Base-by-base conservation (phyloP, 2,888 invertebrate genomes). In the Carcina quercana region DNA sequence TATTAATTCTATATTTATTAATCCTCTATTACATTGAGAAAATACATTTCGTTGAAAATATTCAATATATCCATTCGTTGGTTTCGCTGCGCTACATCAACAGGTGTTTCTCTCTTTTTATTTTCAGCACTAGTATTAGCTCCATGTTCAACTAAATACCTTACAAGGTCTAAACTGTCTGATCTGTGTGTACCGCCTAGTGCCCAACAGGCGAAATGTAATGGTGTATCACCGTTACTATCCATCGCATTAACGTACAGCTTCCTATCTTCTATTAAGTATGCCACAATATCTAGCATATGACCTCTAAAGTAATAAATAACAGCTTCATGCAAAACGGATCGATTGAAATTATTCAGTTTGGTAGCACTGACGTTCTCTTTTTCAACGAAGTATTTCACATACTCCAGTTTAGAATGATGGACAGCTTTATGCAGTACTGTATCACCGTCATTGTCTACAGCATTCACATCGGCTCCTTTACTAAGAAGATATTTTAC, bases 361-460 rank as follows among this genome's bases (percentile, higher is more conserved):
- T n/a, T n/a, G n/a, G n/a, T n/a, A n/a, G n/a, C n/a, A n/a, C n/a
- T n/a, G n/a, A n/a, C n/a, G n/a, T n/a, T n/a, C n/a, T n/a, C n/a
- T n/a, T n/a, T n/a, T n/a, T n/a, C n/a, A n/a, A n/a, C n/a, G n/a
- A n/a, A n/a, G n/a, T n/a, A n/a, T n/a, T n/a, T n/a, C n/a, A n/a
- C n/a, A n/a, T n/a, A n/a, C n/a, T n/a, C n/a, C n/a, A n/a, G n/a
- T n/a, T n/a, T n/a, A n/a, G n/a, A n/a, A n/a, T n/a, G n/a, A n/a
- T n/a, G n/a, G 11, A 13, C 14, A 2, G 34, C 34, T 21, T 13
- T 26, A 15, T 34, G 34, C 14, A 34, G 11, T 8, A 30, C 30
- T 2, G 19, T 25, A 7, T 15, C 12, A 3, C 13, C 13, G 12
- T 10, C 21, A 13, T n/a, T 15, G 15, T 30, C 28, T 7, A 6